phyloP scores from a whole-genome alignment of 1,140 invertebrate species.

The Condylostylus longicornis region DNA sequence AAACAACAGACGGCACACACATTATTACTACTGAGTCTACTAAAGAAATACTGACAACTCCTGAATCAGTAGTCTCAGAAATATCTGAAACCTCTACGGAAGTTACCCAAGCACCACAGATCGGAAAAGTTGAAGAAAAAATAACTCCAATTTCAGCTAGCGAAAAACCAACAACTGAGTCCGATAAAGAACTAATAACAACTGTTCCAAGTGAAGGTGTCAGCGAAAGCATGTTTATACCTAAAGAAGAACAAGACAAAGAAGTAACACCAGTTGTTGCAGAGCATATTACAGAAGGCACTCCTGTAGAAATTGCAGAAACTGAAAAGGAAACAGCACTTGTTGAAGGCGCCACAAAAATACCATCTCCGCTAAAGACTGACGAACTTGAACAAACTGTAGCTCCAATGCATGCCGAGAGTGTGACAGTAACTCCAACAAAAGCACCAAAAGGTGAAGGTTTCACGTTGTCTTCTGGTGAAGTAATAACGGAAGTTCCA shows the following conservation, averaged over 20 bases:
- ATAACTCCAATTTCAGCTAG: background rate
- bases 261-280: background rate
- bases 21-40: too few species aligned
- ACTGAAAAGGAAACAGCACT: background rate
- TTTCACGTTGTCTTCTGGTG: too few species aligned
- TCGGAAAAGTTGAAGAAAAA: too few species aligned
- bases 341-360: background rate
- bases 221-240: too few species aligned
- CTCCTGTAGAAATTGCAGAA: background rate
- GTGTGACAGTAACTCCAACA: too few species aligned
- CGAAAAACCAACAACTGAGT: constrained; percentile 5
- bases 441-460: too few species aligned
- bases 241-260: constrained; percentile 1
- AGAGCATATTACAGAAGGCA: constrained; percentile 3
- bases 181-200: constrained; percentile 4
- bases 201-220: too few species aligned
- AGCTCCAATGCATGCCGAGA: too few species aligned
- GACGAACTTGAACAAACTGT: background rate
- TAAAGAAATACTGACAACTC: constrained; percentile 1
- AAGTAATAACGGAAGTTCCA: too few species aligned
- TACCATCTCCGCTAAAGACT: background rate
- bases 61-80: background rate
- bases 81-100: constrained; percentile 1
- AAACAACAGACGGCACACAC: too few species aligned
- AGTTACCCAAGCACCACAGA: too few species aligned